Evolutionary conservation across 2,113 vertebrate species (phyloP).

Genomic region (Elachura formosa): DNA sequence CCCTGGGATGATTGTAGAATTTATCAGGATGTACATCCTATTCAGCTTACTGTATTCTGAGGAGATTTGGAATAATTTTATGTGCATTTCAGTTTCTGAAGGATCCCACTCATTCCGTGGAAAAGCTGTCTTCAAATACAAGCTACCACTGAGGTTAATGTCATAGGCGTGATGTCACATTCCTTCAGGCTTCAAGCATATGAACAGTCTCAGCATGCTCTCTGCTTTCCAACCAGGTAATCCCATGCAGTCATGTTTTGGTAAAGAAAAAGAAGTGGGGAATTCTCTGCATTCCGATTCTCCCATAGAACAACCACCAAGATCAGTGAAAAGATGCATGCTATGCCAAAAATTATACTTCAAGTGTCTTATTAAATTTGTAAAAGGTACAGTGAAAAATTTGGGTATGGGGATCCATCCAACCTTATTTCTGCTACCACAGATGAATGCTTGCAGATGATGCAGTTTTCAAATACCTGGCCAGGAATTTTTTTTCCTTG

Average conservation of each 20-base stretch:
- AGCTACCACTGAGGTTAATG: neutral
- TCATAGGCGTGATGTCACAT: neutral
- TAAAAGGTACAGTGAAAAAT: neutral
- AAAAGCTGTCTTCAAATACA: neutral
- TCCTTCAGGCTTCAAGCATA: neutral
- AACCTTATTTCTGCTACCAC: neutral
- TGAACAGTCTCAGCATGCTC: neutral
- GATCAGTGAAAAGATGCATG: neutral
- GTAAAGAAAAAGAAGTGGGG: neutral
- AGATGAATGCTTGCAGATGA: neutral
- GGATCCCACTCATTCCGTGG: neutral
- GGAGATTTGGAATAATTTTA: neutral
- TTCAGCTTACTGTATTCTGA: neutral
- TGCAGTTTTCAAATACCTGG: neutral
- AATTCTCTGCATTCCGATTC: neutral
- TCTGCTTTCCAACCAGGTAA: neutral
- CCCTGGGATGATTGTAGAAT: neutral
- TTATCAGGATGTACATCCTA: neutral
- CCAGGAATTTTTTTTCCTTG: neutral
- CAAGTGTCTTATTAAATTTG: neutral
- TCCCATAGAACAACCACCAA: neutral
- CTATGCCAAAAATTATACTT: neutral
- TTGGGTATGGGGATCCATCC: neutral
- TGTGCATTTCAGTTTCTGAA: neutral
- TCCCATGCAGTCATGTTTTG: neutral